These are phyloP conservation scores for Cassiopea xamachana DNA, from an alignment of 30 jellyfish, hydroid and myxozoan species.

Conservation along the genomic window DNA sequence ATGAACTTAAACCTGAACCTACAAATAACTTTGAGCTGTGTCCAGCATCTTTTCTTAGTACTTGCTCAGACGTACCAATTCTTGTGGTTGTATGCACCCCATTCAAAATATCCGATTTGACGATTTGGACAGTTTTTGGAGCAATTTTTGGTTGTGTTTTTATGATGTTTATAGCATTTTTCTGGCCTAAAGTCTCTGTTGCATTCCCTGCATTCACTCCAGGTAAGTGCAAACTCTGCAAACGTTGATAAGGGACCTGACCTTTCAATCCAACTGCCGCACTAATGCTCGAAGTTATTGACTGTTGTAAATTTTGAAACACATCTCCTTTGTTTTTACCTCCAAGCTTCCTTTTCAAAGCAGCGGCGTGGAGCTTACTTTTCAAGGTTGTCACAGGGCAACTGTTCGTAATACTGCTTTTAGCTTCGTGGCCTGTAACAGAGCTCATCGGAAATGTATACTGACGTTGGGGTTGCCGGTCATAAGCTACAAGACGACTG, in stretches of 20 bases:
- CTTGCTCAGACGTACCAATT: not conserved
- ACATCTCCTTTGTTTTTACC: slow-evolving; percentile 3
- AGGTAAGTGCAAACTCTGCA: not conserved
- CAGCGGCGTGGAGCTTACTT: slow-evolving; percentile 76
- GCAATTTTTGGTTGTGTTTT: not conserved
- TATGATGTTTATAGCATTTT: not conserved
- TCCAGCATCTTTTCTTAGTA: not conserved
- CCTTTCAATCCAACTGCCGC: not conserved
- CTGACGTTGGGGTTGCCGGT: slow-evolving; percentile 32
- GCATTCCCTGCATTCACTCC: not conserved
- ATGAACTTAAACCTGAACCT: not conserved
- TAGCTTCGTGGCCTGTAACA: slow-evolving; percentile 4
- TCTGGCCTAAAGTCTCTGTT: not conserved
- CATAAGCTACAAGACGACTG: slow-evolving; percentile 10
- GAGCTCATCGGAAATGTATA: not conserved
- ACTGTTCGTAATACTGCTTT: slow-evolving; percentile 1
- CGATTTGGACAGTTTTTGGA: slow-evolving; percentile 13
- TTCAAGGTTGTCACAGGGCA: slow-evolving; percentile 73
- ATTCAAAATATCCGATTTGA: not conserved
- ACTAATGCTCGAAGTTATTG: slow-evolving; percentile 2
- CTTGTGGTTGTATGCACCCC: not conserved
- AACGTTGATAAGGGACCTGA: not conserved
- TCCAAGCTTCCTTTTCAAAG: slow-evolving; percentile 34
- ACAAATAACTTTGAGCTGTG: not conserved
- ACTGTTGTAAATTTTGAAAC: slow-evolving; percentile 4